Conservation (phyloP, 2,797 vertebrate genomes). For the Paedocypris micromegethes region DNA sequence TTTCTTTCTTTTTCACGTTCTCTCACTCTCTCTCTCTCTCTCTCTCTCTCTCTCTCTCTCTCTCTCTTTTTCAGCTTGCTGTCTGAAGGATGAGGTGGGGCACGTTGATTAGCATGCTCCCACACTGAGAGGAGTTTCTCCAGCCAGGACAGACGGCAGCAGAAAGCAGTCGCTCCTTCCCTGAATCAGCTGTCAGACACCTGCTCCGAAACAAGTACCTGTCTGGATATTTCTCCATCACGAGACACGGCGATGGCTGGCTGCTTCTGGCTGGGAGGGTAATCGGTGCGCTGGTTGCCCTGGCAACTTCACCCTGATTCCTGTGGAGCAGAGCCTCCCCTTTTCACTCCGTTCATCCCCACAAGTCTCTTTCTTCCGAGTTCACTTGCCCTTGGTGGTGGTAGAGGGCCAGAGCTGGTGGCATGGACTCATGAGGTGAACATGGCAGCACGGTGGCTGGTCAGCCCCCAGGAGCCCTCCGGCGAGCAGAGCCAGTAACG, state of each 20-base stretch:
- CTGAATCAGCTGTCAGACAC: constrained; percentile 39
- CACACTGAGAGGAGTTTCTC: constrained; percentile 35
- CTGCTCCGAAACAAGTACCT: constrained; percentile 35
- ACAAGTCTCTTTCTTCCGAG: constrained; percentile 13
- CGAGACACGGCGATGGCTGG: constrained; percentile 63
- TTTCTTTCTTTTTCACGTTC: background rate
- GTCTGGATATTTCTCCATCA: constrained; percentile 43
- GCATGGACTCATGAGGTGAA: constrained; percentile 73
- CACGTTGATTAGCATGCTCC: constrained; percentile 57
- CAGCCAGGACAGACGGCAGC: constrained; percentile 34
- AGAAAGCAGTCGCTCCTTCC: constrained; percentile 27
- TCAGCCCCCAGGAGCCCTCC: constrained; percentile 56
- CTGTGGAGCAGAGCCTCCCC: constrained; percentile 9
- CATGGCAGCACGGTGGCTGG: constrained; percentile 84
- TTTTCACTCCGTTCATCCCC: constrained; percentile 11
- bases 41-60: constrained; percentile 43
- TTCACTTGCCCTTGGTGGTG: constrained; percentile 30
- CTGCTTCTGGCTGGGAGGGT: constrained; percentile 74
- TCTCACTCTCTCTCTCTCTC: background rate
- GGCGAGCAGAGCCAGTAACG: constrained; percentile 74
- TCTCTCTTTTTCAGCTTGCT: constrained; percentile 41
- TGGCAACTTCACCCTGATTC: constrained; percentile 36
- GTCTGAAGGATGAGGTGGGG: constrained; percentile 56
- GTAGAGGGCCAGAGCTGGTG: constrained; percentile 46
- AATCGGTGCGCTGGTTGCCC: constrained; percentile 50